Evolutionary conservation across 2,888 invertebrate species (phyloP).

Genomic region (Strigamia transsilvanica): DNA sequence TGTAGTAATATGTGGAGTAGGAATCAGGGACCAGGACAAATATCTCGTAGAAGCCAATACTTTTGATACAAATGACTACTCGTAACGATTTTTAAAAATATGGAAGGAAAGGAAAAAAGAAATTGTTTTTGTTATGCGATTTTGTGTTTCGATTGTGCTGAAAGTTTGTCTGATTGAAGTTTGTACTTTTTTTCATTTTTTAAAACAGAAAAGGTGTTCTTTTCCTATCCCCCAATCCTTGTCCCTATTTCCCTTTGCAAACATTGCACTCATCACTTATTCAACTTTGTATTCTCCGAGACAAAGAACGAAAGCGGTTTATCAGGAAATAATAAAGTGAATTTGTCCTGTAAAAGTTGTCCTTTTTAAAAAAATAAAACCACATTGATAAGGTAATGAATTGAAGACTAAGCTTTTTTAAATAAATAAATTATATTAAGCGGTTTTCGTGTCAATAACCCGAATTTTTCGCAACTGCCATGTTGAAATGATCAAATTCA

Average conservation of each 20-base stretch:
- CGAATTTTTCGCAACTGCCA: no score
- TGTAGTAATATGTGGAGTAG: conserved; percentile 34
- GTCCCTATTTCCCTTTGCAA: conserved; percentile 7
- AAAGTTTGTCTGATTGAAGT: conserved; percentile 49
- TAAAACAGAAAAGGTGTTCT: conserved; percentile 16
- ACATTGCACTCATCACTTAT: conserved; percentile 38
- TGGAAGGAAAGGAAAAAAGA: background rate
- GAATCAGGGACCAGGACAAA: conserved; percentile 47
- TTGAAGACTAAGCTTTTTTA: no score
- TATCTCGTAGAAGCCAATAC: conserved; percentile 34
- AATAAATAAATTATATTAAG: no score
- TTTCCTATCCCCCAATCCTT: conserved; percentile 21
- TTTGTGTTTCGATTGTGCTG: conserved; percentile 35
- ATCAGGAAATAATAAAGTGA: conserved; percentile 54
- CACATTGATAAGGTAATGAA: no score
- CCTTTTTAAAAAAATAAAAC: background rate
- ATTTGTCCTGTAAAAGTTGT: conserved; percentile 53
- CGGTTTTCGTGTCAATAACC: no score
- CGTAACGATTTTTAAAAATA: conserved; percentile 10
- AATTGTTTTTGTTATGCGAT: conserved; percentile 20
- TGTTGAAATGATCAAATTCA: no score
- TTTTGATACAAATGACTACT: conserved; percentile 41
- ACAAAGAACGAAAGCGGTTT: conserved; percentile 48
- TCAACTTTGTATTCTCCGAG: conserved; percentile 52
- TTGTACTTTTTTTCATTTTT: conserved; percentile 29